Base-by-base conservation (phyloP, 2,888 invertebrate genomes). In the Tillus elongatus region DNA sequence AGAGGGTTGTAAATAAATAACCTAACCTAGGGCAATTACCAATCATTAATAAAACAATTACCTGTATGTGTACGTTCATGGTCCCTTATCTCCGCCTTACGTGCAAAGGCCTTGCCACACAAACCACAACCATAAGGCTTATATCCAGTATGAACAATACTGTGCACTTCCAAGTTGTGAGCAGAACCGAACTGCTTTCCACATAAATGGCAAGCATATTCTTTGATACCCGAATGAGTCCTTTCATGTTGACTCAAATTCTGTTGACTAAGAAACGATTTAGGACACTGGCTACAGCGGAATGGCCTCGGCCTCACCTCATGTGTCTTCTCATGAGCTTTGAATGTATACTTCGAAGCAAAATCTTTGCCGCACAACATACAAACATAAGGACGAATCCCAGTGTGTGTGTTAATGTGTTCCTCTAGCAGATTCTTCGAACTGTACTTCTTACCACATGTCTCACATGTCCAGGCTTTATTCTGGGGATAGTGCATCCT, bases 31-130 rank as follows among this genome's bases (percentile, higher is more conserved):
- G n/a, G n/a, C n/a, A n/a, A n/a, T n/a, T n/a, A n/a, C n/a, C n/a
- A n/a, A n/a, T n/a, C n/a, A n/a, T n/a, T n/a, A n/a, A n/a, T n/a
- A n/a, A n/a, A n/a, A n/a, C n/a, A 33, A 41, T 10, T 15, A 69
- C 71, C 84, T 0, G 88, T 88, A 45, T 89, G 89, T 2, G 77
- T 83, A 15, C 87, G 65, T 58, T 81, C 79, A 49, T 89, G 89
- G 60, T 87, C 85, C n/a, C 77, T 63, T 1, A 88, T 78, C 57
- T 87, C 86, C 0, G 82, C 81, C 30, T 81, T 73, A 1, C 87
- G 60, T 0, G 84, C 83, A 64, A 87, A 87, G 0, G 77, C 76
- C 58, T 83, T 87, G 0, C 75, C 74, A 54, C 86, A 87, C 6
- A 73, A 65, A 2, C 73, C 68, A 51, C 86, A 86, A 27, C 73